phyloP scores from a whole-genome alignment of 2,797 vertebrate species.

The Mormyrus hasselquistii region DNA sequence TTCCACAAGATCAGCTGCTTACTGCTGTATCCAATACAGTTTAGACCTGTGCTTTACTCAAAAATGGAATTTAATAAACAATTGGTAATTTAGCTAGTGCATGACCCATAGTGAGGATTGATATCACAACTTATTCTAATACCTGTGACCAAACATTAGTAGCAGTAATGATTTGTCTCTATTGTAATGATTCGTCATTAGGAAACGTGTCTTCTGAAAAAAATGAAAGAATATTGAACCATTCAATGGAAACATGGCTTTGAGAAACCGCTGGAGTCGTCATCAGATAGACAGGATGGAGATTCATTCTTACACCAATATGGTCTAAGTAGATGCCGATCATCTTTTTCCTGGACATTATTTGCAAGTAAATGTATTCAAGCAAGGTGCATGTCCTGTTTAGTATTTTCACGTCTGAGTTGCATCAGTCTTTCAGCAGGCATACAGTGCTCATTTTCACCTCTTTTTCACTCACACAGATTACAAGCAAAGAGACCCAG shows the following conservation, averaged over 20 bases:
- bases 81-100: background rate
- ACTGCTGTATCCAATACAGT: background rate
- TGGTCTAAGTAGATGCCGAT: background rate
- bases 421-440: background rate
- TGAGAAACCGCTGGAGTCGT: background rate
- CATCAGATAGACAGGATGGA: background rate
- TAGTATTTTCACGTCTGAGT: background rate
- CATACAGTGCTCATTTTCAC: background rate
- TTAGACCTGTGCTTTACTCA: background rate
- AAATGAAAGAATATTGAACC: background rate
- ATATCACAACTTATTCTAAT: background rate
- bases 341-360: background rate
- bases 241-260: background rate
- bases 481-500: background rate
- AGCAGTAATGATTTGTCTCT: background rate
- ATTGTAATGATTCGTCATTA: background rate
- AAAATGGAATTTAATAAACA: background rate
- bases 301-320: background rate
- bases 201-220: background rate
- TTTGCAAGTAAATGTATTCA: background rate
- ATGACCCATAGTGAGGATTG: background rate
- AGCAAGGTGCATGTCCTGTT: background rate
- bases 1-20: background rate
- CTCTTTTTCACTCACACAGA: background rate
- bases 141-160: background rate